These are phyloP conservation scores for Acanthosepion lycidas DNA, from an alignment of 2,888 invertebrate genomes.

Conservation along the genomic window DNA sequence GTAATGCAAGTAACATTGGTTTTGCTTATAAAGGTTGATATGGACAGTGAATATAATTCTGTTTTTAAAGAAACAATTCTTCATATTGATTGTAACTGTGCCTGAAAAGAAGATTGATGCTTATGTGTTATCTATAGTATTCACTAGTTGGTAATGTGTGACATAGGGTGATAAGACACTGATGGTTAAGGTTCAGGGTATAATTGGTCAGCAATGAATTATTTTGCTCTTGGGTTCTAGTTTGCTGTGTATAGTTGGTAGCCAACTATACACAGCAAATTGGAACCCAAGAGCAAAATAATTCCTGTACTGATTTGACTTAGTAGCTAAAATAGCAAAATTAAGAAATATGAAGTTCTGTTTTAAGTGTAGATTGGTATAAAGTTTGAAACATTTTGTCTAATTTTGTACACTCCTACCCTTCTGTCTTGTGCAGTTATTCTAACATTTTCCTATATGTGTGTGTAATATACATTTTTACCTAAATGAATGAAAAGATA, in stretches of 20 bases:
- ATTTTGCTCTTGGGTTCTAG: neutral
- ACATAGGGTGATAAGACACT: neutral
- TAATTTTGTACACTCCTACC: no score
- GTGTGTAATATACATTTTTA: no score
- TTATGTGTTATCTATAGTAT: neutral
- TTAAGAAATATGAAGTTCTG: no score
- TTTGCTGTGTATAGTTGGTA: neutral
- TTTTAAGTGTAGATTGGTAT: no score
- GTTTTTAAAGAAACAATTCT: neutral
- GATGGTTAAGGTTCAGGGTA: neutral
- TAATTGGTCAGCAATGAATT: neutral
- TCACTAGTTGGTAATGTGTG: neutral
- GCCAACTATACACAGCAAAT: no score
- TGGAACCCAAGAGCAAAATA: no score
- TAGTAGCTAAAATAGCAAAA: no score
- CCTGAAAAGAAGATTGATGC: neutral
- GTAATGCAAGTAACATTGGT: neutral
- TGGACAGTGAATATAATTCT: neutral
- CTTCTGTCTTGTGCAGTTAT: no score
- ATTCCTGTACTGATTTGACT: no score
- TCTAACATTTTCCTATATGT: no score
- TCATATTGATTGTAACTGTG: neutral
- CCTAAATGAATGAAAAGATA: no score
- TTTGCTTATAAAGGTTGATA: neutral
- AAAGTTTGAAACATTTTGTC: no score